Evolutionary conservation across 2,888 invertebrate genomes (phyloP).

Genomic region (Diploptera punctata): DNA sequence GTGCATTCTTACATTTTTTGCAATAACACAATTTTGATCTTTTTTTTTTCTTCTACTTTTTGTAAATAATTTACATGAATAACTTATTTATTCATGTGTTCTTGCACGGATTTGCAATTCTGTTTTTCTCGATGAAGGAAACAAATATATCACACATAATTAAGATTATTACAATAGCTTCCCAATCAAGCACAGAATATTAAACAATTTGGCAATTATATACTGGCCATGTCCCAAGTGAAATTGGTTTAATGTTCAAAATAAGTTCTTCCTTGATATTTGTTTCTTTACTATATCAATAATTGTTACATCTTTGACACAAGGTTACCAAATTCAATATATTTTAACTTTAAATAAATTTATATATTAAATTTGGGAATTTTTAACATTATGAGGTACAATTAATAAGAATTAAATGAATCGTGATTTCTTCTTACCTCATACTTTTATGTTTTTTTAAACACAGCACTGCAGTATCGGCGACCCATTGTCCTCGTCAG

Average conservation of each 20-base stretch:
- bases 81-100: not conserved
- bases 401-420: too few relatives aligned
- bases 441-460: too few relatives aligned
- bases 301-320: too few relatives aligned
- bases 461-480: too few relatives aligned
- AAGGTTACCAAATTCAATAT: too few relatives aligned
- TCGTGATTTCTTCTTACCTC: too few relatives aligned
- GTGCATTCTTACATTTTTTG: constrained; percentile 23
- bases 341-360: too few relatives aligned
- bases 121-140: constrained; percentile 10
- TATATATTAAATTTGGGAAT: too few relatives aligned
- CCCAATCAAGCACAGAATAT: constrained; percentile 16
- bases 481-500: too few relatives aligned
- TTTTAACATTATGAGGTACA: too few relatives aligned
- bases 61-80: not conserved
- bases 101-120: constrained; percentile 7
- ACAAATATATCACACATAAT: constrained; percentile 2
- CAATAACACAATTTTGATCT: constrained; percentile 18
- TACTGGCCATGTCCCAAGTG: constrained; percentile 28
- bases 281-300: too few relatives aligned
- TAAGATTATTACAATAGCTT: constrained; percentile 1
- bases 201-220: constrained; percentile 28
- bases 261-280: constrained; percentile 12
- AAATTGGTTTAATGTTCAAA: constrained; percentile 1
- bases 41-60: not conserved